Conservation (phyloP, 2,113 vertebrate species). For the Anolis carolinensis region DNA sequence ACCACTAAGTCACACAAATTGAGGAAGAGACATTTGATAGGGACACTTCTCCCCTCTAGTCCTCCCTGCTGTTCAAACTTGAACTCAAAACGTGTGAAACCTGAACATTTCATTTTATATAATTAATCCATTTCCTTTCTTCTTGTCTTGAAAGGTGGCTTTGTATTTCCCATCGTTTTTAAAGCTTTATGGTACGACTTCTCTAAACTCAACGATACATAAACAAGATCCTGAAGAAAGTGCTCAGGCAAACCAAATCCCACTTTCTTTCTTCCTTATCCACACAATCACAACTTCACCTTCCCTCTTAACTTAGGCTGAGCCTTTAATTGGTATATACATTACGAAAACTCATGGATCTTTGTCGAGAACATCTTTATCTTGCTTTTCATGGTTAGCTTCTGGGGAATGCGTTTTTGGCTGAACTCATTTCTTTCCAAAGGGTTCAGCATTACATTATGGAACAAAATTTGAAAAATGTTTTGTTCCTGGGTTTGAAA, state of each 20-base stretch:
- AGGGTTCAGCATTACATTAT: too few species aligned
- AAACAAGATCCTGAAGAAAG: not conserved
- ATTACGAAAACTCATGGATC: not conserved
- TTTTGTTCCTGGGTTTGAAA: too few species aligned
- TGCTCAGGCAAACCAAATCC: not conserved
- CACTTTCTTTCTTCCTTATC: not conserved
- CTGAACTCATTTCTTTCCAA: not conserved
- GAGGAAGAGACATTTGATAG: not conserved
- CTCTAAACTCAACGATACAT: too few species aligned
- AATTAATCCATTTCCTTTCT: not conserved
- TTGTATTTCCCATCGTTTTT: not conserved
- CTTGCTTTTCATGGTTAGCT: not conserved
- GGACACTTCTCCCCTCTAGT: not conserved
- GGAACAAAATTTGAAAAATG: too few species aligned
- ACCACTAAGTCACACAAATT: not conserved
- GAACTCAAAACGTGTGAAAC: too few species aligned
- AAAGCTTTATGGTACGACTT: too few species aligned
- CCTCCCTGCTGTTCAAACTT: not conserved
- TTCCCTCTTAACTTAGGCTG: not conserved
- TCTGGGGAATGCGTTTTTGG: not conserved
- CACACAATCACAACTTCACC: not conserved
- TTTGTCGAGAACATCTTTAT: not conserved
- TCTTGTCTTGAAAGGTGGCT: not conserved
- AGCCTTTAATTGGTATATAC: not conserved
- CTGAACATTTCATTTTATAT: not conserved